Percentiles rank a stretch among this genome's conserved stretches.
Evolutionary conservation across 2,113 vertebrate species (phyloP).

Genomic region (Erythrocercus mccallii): DNA sequence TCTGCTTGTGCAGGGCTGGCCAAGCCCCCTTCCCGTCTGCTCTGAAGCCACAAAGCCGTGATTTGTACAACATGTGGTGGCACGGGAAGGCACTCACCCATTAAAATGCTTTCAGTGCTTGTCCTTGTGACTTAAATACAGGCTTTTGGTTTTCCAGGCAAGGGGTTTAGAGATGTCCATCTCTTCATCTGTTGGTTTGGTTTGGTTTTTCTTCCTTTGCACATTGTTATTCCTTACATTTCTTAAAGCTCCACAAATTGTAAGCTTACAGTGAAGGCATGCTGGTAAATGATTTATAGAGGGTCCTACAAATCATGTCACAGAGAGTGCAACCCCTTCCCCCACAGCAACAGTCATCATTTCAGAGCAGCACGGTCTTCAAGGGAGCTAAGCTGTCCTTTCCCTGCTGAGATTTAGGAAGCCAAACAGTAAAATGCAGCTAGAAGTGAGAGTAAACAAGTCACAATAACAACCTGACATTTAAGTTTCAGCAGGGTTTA

Average conservation of each 20-base stretch:
- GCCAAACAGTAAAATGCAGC: slow-evolving; percentile 2
- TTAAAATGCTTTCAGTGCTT: slow-evolving; percentile 10
- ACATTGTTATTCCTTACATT: background rate
- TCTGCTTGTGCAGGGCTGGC: background rate
- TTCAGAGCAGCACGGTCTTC: background rate
- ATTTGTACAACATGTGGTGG: background rate
- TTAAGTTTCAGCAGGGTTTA: slow-evolving; percentile 16
- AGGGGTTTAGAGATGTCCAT: background rate
- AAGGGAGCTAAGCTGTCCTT: background rate
- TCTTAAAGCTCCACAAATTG: background rate
- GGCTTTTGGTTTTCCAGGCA: background rate
- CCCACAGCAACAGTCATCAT: slow-evolving; percentile 25
- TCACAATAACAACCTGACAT: background rate
- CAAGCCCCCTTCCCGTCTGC: background rate
- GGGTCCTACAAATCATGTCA: slow-evolving; percentile 47
- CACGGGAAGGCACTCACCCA: background rate
- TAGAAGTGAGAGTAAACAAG: background rate
- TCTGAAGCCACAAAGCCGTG: background rate
- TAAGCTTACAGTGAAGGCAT: slow-evolving; percentile 5
- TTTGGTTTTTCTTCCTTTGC: background rate
- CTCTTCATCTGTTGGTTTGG: background rate
- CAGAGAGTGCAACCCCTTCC: background rate
- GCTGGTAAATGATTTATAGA: slow-evolving; percentile 52
- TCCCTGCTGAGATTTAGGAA: slow-evolving; percentile 32
- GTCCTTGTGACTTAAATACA: background rate